A percentile compares a stretch with the other conserved stretches of the same genome.
Conservation (phyloP, 2,888 invertebrate species). For the Cremastinae sp. region DNA sequence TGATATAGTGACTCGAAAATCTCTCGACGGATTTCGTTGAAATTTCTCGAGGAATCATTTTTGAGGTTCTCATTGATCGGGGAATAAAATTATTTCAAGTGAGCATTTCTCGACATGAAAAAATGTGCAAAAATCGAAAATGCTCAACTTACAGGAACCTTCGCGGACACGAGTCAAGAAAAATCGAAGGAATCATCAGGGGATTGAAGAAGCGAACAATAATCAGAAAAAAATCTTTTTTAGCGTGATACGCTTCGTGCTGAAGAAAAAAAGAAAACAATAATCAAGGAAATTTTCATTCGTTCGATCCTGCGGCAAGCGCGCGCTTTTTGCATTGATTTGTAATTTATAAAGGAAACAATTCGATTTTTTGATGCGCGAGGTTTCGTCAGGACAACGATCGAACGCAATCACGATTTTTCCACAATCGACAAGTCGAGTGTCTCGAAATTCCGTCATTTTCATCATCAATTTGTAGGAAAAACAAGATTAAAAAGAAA, state of each 20-base stretch:
- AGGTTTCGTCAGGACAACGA: slow-evolving; percentile 71
- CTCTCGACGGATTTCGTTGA: neutral
- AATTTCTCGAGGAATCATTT: too few relatives aligned
- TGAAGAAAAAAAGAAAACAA: slow-evolving; percentile 13
- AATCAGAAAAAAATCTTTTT: too few relatives aligned
- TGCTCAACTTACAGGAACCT: too few relatives aligned
- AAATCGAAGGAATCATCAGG: too few relatives aligned
- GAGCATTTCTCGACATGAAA: too few relatives aligned
- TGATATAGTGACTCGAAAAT: too few relatives aligned
- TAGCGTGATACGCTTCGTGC: too few relatives aligned
- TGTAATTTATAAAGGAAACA: slow-evolving; percentile 39
- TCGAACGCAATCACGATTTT: slow-evolving; percentile 45
- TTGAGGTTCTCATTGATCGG: too few relatives aligned
- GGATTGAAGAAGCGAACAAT: too few relatives aligned
- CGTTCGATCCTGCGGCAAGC: slow-evolving; percentile 48
- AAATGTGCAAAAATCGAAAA: too few relatives aligned
- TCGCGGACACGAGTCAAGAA: too few relatives aligned
- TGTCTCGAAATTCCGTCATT: slow-evolving; percentile 25
- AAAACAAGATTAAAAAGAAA: slow-evolving; percentile 60
- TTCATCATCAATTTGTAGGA: slow-evolving; percentile 32
- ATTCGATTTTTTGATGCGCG: slow-evolving; percentile 25
- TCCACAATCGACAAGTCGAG: slow-evolving; percentile 18
- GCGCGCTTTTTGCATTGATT: slow-evolving; percentile 10
- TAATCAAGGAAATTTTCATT: slow-evolving; percentile 36
- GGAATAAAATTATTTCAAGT: too few relatives aligned